Evolutionary conservation across 1,140 invertebrate genomes (phyloP), one percentile per base, ranked within the genome.

Genomic region (Acromyrmex charruanus): DNA sequence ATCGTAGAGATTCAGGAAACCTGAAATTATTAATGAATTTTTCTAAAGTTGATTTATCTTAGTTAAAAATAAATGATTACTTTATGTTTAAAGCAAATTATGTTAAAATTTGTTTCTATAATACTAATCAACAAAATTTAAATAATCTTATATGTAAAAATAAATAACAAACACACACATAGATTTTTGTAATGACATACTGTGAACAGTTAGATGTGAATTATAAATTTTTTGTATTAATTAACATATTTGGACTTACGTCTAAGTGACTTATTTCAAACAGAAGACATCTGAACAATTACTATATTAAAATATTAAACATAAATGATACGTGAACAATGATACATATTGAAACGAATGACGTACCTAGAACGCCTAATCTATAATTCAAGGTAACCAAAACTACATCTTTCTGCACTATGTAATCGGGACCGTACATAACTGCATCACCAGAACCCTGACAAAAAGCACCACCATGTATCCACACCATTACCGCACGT

Each of bases 391-490:
- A 94, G 10, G 96, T 96, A 3, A 97, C 96, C 0, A 96, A 87
- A 35, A 97, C 94, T 10, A 96, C 89, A 44, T 96, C 96, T 85
- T 96, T 93, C n/a, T 95, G 95, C 16, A 96, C 53, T 10, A 96
- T 86, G 85, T 94, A 96, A 94, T 96, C 92, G 92, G 96, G 92
- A 86, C 95, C 89, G 25, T 96, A 95, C 0, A 94, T 18, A 0
- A 87, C 44, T 55, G 90, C 87, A 82, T 92, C 91, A 9, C 94
- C 95, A 21, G 94, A 95, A 0, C 96, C 96, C 31, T 89, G 71
- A 10, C 94, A 84, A 72, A 97, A 97, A 49, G 92, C 96, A 7
- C 97, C 97, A 0, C 97, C 97, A 87, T 97, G 96, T 66, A 96
- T 94, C 94, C 94, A 96, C 0, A 96, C 93, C 94, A 96, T 96